Base-by-base conservation (phyloP, 2,797 vertebrate genomes). In the Mus spretus region DNA sequence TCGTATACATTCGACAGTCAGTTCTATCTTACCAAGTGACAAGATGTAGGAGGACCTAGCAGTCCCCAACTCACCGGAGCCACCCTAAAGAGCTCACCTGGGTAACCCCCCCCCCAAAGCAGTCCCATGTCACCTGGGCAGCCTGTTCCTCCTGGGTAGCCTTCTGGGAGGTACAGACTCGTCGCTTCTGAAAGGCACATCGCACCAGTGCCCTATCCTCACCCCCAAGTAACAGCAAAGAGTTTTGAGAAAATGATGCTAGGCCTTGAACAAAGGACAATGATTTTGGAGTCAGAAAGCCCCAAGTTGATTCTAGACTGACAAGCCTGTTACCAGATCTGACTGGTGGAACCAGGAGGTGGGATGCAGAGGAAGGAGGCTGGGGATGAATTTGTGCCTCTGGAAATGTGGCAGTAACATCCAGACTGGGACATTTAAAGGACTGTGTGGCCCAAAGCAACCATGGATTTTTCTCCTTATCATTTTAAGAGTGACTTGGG, bases 401-500 rank as follows among this genome's bases (percentile, higher is more conserved):
- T 93, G 61, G 88, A 96, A 95, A 90, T 50, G 11, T 34, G 15
- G 24, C 3, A 8, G 10, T 57, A 14, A 55, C n/a, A 44, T 87
- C 61, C 28, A 61, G 40, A 72, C 34, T 50, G 15, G 7, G 20
- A 15, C 8, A 13, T 47, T 77, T 47, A 78, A 70, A 79, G 87
- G 22, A 95, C 91, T 77, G 20, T 37, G 57, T 50, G 22, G 50
- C 24, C 63, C 34, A 67, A 47, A 80, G 28, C 40, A 14, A 74
- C 89, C 63, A 80, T 3, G 22, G 40, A 88, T 75, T 37, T 37
- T 55, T 55, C 44, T 47, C 78, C 85, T 81, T 65, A 13, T 40
- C 70, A 24, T 78, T 50, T 84, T 87, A 92, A 92, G 72, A 93
- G 37, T 74, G 55, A 37, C 26, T 78, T 83, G 31, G 40, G n/a